Evolutionary conservation across 2,113 vertebrate species (phyloP).

Genomic region (Thymallus thymallus): DNA sequence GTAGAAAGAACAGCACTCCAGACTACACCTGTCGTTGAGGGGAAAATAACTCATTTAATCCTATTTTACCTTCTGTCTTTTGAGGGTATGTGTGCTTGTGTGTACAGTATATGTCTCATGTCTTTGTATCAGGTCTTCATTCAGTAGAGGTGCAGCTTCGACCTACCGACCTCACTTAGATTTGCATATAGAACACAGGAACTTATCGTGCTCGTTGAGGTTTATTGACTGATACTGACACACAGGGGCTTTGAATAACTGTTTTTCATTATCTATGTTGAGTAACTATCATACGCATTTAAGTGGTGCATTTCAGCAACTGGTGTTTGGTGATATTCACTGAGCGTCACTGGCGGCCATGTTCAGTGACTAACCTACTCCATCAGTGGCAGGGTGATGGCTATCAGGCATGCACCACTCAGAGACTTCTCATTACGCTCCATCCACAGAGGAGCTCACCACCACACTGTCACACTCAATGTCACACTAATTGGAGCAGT

Average conservation of each 20-base stretch:
- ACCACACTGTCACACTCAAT: conserved; percentile 26
- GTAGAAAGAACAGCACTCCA: not conserved
- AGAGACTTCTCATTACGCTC: conserved; percentile 19
- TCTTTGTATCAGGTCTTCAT: conserved; percentile 1
- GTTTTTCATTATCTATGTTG: not conserved
- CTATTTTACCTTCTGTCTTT: too few species aligned
- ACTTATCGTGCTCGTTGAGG: not conserved
- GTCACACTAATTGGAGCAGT: conserved; percentile 19
- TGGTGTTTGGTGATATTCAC: too few species aligned
- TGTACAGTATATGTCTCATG: too few species aligned
- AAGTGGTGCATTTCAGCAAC: not conserved
- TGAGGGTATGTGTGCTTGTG: too few species aligned
- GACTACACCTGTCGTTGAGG: too few species aligned
- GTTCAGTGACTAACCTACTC: conserved; percentile 4
- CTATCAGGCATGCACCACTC: conserved; percentile 34
- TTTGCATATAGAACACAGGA: not conserved
- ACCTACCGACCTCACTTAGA: conserved; percentile 19
- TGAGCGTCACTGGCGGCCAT: not conserved
- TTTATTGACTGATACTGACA: not conserved
- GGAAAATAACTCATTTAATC: too few species aligned
- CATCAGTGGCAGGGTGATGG: conserved; percentile 37
- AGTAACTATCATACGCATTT: not conserved
- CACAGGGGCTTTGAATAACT: not conserved
- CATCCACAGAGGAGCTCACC: conserved; percentile 24
- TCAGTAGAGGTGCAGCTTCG: conserved; percentile 16